These are phyloP conservation scores for Mechanitis messenoides DNA, from an alignment of 2,888 invertebrate species.

Conservation along the genomic window DNA sequence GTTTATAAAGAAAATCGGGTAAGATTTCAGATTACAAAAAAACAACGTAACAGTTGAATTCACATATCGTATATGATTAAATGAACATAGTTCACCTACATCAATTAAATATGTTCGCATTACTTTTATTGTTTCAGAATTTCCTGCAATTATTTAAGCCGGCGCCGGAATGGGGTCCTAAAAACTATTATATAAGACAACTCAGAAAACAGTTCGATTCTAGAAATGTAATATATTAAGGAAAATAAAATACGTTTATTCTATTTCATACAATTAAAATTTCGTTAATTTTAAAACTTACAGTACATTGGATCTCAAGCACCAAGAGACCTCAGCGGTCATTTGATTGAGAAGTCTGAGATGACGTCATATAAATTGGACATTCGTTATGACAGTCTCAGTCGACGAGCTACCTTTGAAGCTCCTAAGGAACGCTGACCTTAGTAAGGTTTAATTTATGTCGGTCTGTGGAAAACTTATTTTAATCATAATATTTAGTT, in stretches of 20 bases:
- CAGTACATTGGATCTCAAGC: constrained; percentile 47
- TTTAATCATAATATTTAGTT: too few relatives aligned
- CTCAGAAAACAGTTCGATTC: constrained; percentile 47
- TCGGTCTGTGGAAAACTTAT: neutral
- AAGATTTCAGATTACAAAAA: constrained; percentile 1
- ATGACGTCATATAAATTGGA: constrained; percentile 41
- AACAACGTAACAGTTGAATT: neutral
- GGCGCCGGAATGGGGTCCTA: constrained; percentile 46
- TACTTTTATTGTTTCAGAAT: constrained; percentile 34
- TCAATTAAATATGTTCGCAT: neutral
- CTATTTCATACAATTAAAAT: neutral
- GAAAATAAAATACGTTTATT: constrained; percentile 12
- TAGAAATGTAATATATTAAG: constrained; percentile 35
- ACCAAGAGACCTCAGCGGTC: constrained; percentile 39
- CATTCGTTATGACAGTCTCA: constrained; percentile 24
- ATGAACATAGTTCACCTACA: neutral
- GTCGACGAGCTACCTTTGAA: neutral
- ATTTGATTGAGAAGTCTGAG: constrained; percentile 39
- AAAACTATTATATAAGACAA: constrained; percentile 37
- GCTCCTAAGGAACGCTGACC: neutral
- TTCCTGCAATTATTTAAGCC: constrained; percentile 42
- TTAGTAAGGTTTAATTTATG: neutral
- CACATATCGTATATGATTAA: neutral
- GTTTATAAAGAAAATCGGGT: constrained; percentile 28
- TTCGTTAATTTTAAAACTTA: constrained; percentile 15